Percentiles rank a stretch among this genome's conserved stretches.
Conservation (phyloP, 2,797 vertebrate genomes). For the Naso thynnoides region DNA sequence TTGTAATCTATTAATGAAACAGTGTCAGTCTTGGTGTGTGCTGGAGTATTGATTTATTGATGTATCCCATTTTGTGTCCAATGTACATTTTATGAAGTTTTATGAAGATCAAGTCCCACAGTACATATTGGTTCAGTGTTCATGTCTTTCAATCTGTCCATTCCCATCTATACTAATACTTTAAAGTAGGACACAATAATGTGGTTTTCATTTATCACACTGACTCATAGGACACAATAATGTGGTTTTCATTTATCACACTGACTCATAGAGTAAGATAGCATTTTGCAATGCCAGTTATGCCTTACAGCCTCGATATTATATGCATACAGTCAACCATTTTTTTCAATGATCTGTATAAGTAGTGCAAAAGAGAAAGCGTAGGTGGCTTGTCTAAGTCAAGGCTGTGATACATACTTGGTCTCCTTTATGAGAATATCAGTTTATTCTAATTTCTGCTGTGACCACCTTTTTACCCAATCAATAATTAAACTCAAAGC, state of each 20-base stretch:
- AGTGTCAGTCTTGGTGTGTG: too few species aligned
- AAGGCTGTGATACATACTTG: background rate
- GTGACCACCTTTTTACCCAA: slow-evolving; percentile 60
- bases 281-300: background rate
- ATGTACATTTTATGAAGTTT: background rate
- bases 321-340: background rate
- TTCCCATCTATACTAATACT: background rate
- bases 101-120: background rate
- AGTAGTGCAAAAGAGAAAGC: slow-evolving; percentile 2
- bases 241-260: background rate
- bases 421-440: slow-evolving; percentile 20
- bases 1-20: too few species aligned
- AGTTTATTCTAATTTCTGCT: slow-evolving; percentile 49
- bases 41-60: too few species aligned
- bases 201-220: background rate
- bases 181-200: background rate
- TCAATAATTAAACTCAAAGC: slow-evolving; percentile 79
- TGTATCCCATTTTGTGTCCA: background rate
- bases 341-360: background rate
- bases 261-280: background rate
- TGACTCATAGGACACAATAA: slow-evolving; percentile 2
- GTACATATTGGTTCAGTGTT: background rate
- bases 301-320: slow-evolving; percentile 6
- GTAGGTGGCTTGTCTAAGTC: background rate
- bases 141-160: background rate